Conservation (phyloP, 2,797 vertebrate species). For the Eulemur coronatus region DNA sequence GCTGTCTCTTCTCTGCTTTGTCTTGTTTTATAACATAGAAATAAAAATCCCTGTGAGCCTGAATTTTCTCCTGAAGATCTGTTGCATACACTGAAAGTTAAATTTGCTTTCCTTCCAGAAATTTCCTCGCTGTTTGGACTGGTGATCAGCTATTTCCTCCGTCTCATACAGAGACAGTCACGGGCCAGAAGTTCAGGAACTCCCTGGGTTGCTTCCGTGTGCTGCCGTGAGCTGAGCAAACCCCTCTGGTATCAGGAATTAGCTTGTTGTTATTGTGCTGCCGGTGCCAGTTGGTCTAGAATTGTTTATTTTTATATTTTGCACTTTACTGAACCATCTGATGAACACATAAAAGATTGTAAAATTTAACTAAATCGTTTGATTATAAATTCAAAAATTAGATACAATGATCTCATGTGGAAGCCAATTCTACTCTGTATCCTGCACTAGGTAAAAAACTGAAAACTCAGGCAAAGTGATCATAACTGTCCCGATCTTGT, state of each 20-base stretch:
- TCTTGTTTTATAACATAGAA: not conserved
- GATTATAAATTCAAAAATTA: not conserved
- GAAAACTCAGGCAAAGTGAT: not conserved
- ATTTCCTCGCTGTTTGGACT: not conserved
- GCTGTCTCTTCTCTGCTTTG: not conserved
- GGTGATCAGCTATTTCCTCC: too few species aligned
- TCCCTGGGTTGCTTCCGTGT: fast-evolving
- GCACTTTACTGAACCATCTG: not conserved
- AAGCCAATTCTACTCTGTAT: not conserved
- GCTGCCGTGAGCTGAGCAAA: not conserved
- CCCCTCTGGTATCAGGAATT: not conserved
- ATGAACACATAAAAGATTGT: not conserved
- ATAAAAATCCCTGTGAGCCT: too few species aligned
- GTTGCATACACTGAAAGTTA: not conserved
- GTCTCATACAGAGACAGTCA: not conserved
- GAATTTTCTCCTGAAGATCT: not conserved
- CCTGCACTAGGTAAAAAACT: too few species aligned
- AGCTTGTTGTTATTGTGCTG: not conserved
- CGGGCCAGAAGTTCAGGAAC: not conserved
- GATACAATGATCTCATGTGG: not conserved
- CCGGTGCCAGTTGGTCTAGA: not conserved
- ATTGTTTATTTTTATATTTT: not conserved
- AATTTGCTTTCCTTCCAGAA: not conserved
- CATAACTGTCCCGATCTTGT: too few species aligned
- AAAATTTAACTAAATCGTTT: not conserved